These are phyloP conservation scores for Aphodius granarius DNA, from an alignment of 2,888 invertebrate species.

Conservation along the genomic window DNA sequence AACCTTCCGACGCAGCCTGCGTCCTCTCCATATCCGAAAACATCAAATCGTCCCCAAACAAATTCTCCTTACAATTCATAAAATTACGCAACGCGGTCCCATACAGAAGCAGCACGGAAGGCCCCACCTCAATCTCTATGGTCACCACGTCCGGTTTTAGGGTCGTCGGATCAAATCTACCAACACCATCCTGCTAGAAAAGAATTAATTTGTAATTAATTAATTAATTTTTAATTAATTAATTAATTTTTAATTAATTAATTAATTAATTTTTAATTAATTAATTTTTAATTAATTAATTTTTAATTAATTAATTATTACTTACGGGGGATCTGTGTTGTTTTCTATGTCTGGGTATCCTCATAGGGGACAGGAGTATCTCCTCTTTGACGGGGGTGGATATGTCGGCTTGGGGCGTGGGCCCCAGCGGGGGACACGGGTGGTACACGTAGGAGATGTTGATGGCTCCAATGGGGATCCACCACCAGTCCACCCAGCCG, in stretches of 20 bases:
- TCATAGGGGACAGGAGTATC: constrained; percentile 86
- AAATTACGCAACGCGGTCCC: constrained; percentile 90
- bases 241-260: constrained; percentile 11
- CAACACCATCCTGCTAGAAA: constrained; percentile 59
- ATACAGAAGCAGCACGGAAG: constrained; percentile 88
- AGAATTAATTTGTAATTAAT: constrained; percentile 16
- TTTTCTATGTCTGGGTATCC: constrained; percentile 73
- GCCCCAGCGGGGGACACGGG: constrained; percentile 86
- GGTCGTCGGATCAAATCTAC: constrained; percentile 84
- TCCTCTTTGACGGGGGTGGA: constrained; percentile 95
- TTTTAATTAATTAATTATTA: neutral
- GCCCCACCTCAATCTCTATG: constrained; percentile 92
- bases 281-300: neutral
- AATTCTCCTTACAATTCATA: constrained; percentile 92
- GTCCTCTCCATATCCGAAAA: constrained; percentile 88
- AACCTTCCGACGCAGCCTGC: constrained; percentile 44
- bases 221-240: neutral
- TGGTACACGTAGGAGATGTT: constrained; percentile 91
- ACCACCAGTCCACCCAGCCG: constrained; percentile 97
- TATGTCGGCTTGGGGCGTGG: constrained; percentile 87
- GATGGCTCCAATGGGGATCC: constrained; percentile 90
- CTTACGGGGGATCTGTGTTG: constrained; percentile 46
- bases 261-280: neutral
- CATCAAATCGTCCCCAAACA: constrained; percentile 94
- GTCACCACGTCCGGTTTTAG: constrained; percentile 87